Base-by-base conservation (phyloP, 2,888 invertebrate species). In the Lycaena phlaeas region DNA sequence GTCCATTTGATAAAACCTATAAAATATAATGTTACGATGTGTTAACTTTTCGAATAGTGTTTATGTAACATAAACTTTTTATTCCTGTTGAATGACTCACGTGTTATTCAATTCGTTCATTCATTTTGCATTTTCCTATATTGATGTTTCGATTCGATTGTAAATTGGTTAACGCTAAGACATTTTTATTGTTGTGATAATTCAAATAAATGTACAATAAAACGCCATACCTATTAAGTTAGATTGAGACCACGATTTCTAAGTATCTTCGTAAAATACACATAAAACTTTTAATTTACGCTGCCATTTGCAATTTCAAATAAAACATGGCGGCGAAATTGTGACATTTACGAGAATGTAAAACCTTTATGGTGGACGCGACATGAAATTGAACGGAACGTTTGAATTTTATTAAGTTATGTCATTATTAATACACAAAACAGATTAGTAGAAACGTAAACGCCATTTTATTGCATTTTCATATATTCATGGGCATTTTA, bases 221-320 rank as follows among this genome's bases (percentile, higher is more conserved):
- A 34, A 38, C 12, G 27, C 27, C 27, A 27, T 10, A 12, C 17
- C 11, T 22, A 30, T n/a, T n/a, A n/a, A n/a, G n/a, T n/a, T 18
- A 51, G 47, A 53, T 55, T 45, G 52, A 61, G 56, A 54, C 54
- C 49, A 43, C 51, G 44, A 50, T 46, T 52, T 52, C 55, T 45
- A 49, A 56, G 56, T 54, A 52, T 53, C 58, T 54, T 56, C 53
- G 59, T 61, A 61, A 61, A 62, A 49, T 53, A 44, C 51, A 51
- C 54, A 57, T 62, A 57, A 62, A 62, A 52, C 41, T 29, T 42
- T 53, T 59, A 61, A 63, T 61, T 61, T 64, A 63, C 54, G 46
- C 12, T 9, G 34, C 4, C 53, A 54, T 59, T 56, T 54, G 50
- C 53, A 51, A 53, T 54, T 57, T 51, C 49, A 43, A 53, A 57